phyloP scores from a whole-genome alignment of 2,113 vertebrate species.

The Rousettus leschenaultii region DNA sequence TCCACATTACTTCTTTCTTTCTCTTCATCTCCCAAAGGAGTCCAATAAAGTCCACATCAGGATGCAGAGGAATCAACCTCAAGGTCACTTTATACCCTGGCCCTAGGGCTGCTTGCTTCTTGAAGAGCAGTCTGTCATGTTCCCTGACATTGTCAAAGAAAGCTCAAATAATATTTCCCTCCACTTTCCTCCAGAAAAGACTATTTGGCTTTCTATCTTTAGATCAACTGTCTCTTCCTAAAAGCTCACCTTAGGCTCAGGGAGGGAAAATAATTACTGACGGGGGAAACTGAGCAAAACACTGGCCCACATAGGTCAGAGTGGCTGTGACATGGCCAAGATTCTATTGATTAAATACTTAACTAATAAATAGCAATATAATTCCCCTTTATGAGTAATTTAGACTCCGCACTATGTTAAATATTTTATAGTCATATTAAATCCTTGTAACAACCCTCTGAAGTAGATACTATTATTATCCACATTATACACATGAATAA shows the following conservation, averaged over 20 bases:
- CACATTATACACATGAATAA: background rate
- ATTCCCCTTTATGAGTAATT: background rate
- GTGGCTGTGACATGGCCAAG: background rate
- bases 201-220: slow-evolving; percentile 67
- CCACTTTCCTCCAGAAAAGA: slow-evolving; percentile 47
- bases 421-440: background rate
- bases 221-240: slow-evolving; percentile 51
- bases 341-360: background rate
- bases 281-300: background rate
- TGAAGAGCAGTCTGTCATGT: slow-evolving; percentile 45
- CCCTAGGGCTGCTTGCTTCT: slow-evolving; percentile 53
- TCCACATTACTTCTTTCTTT: background rate
- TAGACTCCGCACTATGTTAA: background rate
- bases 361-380: background rate
- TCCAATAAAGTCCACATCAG: background rate
- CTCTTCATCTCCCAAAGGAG: background rate
- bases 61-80: slow-evolving; percentile 18
- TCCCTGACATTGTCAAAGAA: slow-evolving; percentile 58
- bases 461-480: background rate
- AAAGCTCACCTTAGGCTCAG: slow-evolving; percentile 40
- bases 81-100: slow-evolving; percentile 58
- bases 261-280: background rate
- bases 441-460: background rate
- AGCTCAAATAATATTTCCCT: slow-evolving; percentile 16
- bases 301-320: background rate